Evolutionary conservation across 2,888 invertebrate genomes (phyloP).

Genomic region (Tuta absoluta): DNA sequence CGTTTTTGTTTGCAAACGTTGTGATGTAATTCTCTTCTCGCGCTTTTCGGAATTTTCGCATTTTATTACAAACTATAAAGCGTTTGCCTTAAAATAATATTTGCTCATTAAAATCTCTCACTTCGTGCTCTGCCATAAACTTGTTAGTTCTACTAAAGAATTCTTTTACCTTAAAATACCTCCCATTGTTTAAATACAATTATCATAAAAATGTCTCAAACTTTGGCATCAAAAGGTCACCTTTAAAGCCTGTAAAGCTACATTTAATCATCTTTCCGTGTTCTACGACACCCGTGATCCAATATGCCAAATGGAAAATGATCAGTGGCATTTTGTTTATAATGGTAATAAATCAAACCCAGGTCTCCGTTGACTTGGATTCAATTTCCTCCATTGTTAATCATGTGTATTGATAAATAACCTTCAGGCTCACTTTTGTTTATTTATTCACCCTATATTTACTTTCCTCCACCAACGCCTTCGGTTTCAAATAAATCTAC

Average conservation of each 20-base stretch:
- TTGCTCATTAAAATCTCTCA: slow-evolving; percentile 33
- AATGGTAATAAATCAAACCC: slow-evolving; percentile 76
- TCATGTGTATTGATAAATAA: slow-evolving; percentile 78
- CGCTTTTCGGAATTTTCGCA: slow-evolving; percentile 15
- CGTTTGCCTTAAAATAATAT: slow-evolving; percentile 30
- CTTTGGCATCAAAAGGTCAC: no score
- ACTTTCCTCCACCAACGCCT: slow-evolving; percentile 50
- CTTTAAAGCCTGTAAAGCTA: background rate
- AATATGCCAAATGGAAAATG: slow-evolving; percentile 73
- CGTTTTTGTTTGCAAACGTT: slow-evolving; percentile 13
- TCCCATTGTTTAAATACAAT: background rate
- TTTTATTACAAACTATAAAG: slow-evolving; percentile 7
- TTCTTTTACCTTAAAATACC: background rate
- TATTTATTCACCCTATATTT: slow-evolving; percentile 56
- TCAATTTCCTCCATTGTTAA: slow-evolving; percentile 80
- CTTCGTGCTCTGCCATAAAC: slow-evolving; percentile 7
- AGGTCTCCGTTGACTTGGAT: slow-evolving; percentile 73
- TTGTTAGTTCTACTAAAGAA: background rate
- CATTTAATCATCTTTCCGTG: background rate
- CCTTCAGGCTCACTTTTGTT: slow-evolving; percentile 60
- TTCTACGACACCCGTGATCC: slow-evolving; percentile 39
- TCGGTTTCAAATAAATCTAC: slow-evolving; percentile 72
- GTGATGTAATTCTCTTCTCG: slow-evolving; percentile 17
- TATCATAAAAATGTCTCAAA: no score
- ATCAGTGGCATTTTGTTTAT: slow-evolving; percentile 77